Conservation (phyloP, 2,797 vertebrate genomes). For the Lemur catta region DNA sequence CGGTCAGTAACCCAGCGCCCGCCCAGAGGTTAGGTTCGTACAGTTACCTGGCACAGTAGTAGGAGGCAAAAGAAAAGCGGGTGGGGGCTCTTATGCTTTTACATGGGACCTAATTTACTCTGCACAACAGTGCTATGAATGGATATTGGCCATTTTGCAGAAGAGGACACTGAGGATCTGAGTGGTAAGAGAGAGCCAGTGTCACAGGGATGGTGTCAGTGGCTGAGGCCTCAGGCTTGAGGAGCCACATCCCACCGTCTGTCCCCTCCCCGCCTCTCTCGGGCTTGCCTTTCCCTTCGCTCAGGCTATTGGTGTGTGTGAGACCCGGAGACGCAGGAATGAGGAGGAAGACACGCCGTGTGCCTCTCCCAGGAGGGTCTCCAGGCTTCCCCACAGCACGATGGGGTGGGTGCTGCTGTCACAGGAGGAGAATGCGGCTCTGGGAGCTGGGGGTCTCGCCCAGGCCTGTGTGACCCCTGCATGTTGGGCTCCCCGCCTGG, state of each 20-base stretch:
- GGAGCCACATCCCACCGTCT: accelerated
- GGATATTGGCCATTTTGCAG: background rate
- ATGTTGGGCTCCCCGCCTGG: too few relatives aligned
- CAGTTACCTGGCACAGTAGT: accelerated
- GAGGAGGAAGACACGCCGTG: background rate
- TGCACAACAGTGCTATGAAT: accelerated
- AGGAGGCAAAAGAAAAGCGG: accelerated
- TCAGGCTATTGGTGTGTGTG: background rate
- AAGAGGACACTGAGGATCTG: background rate
- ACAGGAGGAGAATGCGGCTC: accelerated
- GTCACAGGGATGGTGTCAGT: accelerated
- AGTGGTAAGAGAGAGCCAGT: background rate
- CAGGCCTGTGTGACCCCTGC: background rate
- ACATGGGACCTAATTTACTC: accelerated
- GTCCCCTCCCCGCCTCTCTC: accelerated
- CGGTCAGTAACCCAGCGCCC: accelerated
- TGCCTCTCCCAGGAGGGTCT: background rate
- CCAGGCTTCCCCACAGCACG: background rate
- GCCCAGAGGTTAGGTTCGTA: accelerated
- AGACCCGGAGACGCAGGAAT: background rate
- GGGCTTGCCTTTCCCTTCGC: background rate
- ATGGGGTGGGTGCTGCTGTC: background rate
- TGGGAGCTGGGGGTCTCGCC: background rate
- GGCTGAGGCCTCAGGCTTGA: background rate
- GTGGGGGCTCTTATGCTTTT: accelerated